Evolutionary conservation across 2,797 vertebrate species (phyloP).

Genomic region (Neopelma chrysocephalum): DNA sequence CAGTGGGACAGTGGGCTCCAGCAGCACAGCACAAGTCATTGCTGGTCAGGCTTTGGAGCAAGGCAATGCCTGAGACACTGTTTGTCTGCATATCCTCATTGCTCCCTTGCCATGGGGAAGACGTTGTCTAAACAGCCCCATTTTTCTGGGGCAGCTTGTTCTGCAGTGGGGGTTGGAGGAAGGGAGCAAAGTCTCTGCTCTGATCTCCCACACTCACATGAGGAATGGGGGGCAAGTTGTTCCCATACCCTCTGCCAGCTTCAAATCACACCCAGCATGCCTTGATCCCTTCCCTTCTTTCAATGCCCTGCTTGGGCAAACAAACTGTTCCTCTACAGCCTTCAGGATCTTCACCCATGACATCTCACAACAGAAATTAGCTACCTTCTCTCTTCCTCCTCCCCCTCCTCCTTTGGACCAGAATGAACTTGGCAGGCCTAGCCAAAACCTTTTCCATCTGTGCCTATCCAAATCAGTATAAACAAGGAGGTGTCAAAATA

Average conservation of each 20-base stretch:
- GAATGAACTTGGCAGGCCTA: background rate
- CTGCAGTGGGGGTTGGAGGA: rapidly evolving
- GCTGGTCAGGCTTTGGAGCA: background rate
- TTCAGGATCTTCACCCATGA: background rate
- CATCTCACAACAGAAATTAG: background rate
- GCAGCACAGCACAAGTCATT: background rate
- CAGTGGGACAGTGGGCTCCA: background rate
- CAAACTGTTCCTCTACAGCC: background rate
- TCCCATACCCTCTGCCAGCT: background rate
- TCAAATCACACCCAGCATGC: background rate
- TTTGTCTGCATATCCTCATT: background rate
- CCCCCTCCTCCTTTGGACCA: background rate
- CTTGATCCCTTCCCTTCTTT: background rate
- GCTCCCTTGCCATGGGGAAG: background rate
- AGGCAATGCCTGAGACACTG: background rate
- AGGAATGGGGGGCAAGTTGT: background rate
- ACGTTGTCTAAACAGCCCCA: rapidly evolving
- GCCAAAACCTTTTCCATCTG: background rate
- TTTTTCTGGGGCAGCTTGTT: background rate
- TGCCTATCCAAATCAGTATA: background rate
- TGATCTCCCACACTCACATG: background rate
- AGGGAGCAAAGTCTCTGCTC: background rate
- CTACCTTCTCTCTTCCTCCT: background rate
- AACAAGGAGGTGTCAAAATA: background rate
- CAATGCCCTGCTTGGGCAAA: background rate